Conservation (phyloP, 2,113 vertebrate genomes). For the Ameiurus melas region DNA sequence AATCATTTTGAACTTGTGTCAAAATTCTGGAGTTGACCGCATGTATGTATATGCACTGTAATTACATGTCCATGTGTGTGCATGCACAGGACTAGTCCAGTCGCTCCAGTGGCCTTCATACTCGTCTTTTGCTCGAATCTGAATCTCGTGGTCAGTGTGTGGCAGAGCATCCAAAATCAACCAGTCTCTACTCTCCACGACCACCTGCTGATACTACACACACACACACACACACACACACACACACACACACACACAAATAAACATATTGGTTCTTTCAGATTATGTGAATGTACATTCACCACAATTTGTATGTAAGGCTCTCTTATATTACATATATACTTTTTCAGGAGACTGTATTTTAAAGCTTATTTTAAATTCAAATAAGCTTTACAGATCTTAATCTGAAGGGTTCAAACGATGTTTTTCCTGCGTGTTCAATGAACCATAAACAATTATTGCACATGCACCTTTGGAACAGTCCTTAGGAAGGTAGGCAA, state of each 20-base stretch:
- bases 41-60: background rate
- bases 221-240: conserved; percentile 28
- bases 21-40: background rate
- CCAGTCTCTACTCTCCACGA: background rate
- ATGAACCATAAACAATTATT: too few relatives aligned
- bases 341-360: too few relatives aligned
- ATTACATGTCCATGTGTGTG: conserved; percentile 66
- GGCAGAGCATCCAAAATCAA: conserved; percentile 63
- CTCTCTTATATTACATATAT: background rate
- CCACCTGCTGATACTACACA: conserved; percentile 46
- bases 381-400: too few relatives aligned
- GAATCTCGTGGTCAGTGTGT: conserved; percentile 61
- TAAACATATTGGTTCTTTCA: background rate
- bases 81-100: conserved; percentile 62
- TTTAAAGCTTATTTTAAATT: too few relatives aligned
- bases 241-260: too few relatives aligned
- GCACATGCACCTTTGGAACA: too few relatives aligned
- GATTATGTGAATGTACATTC: background rate
- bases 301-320: background rate
- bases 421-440: too few relatives aligned
- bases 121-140: conserved; percentile 63
- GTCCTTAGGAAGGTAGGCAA: too few relatives aligned
- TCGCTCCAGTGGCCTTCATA: conserved; percentile 69
- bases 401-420: too few relatives aligned
- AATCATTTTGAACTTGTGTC: background rate